A percentile compares a stretch with the other conserved stretches of the same genome.
Evolutionary conservation across 2,797 vertebrate species (phyloP).

Genomic region (Melanotaenia maccullochi): DNA sequence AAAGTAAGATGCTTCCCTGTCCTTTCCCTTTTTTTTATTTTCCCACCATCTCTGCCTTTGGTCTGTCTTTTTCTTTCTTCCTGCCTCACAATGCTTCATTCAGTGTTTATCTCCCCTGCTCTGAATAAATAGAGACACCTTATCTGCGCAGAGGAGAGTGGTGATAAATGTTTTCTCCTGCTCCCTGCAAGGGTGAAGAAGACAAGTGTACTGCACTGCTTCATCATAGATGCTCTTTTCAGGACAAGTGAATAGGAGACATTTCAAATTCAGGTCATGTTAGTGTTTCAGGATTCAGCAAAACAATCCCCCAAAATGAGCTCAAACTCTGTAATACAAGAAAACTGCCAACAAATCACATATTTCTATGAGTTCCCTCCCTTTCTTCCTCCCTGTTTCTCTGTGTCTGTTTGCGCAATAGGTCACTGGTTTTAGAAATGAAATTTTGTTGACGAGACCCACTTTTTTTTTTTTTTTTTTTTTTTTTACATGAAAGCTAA

Average conservation of each 20-base stretch:
- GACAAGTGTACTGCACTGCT: conserved; percentile 73
- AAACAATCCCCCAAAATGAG: conserved; percentile 60
- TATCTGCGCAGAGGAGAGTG: conserved; percentile 77
- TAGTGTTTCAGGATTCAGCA: conserved; percentile 46
- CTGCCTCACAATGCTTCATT: conserved; percentile 76
- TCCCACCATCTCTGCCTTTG: conserved; percentile 17
- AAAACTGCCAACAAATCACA: conserved; percentile 44
- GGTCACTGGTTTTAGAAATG: conserved; percentile 38
- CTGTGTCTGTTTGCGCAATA: conserved; percentile 17
- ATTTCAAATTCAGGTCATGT: conserved; percentile 70
- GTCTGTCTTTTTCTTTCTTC: conserved; percentile 37
- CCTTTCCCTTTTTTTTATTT: conserved; percentile 7
- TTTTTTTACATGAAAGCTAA: conserved; percentile 12
- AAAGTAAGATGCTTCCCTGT: conserved; percentile 55
- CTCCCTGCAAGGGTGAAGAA: conserved; percentile 74
- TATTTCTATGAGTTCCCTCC: conserved; percentile 30
- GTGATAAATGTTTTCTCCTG: conserved; percentile 80
- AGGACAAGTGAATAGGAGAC: conserved; percentile 50
- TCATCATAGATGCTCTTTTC: conserved; percentile 73
- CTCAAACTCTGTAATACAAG: conserved; percentile 35
- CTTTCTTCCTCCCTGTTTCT: background rate
- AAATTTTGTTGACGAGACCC: conserved; percentile 44
- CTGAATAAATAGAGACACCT: conserved; percentile 83
- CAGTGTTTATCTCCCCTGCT: conserved; percentile 78
- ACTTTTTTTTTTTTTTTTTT: conserved; percentile 9